A percentile compares a stretch with the other conserved stretches of the same genome.
phyloP scores from a whole-genome alignment of 2,888 invertebrate genomes.

The Aphidoletes aphidimyza region DNA sequence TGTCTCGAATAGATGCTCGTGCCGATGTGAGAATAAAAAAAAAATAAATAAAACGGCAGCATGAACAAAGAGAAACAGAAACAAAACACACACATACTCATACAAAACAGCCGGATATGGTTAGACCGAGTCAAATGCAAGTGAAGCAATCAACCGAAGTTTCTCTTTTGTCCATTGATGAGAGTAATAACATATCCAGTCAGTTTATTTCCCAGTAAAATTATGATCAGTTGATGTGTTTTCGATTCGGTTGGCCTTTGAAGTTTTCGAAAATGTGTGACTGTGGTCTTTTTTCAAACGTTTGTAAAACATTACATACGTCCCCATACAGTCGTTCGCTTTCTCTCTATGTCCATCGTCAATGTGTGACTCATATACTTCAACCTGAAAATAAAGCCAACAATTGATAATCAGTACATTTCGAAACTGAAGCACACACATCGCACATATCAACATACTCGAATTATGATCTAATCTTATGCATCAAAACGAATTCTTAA shows the following conservation, averaged over 20 bases:
- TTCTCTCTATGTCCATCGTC: too few relatives aligned
- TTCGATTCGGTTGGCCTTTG: neutral
- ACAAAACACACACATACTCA: neutral
- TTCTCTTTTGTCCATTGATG: constrained; percentile 1
- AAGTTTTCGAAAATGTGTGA: too few relatives aligned
- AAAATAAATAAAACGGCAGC: neutral
- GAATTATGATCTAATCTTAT: neutral
- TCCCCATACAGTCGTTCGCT: too few relatives aligned
- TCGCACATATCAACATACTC: neutral
- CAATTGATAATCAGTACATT: constrained; percentile 35
- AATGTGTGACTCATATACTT: neutral
- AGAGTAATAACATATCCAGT: neutral
- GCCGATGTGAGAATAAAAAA: neutral
- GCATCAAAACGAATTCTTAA: neutral
- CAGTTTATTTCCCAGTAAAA: neutral
- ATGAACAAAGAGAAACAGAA: neutral
- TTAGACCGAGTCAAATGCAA: neutral
- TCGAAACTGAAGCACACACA: too few relatives aligned
- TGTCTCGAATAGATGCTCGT: neutral
- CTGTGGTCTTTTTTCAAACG: too few relatives aligned
- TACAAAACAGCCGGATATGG: neutral
- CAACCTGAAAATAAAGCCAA: neutral
- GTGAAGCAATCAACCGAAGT: neutral
- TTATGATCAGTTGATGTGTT: neutral
- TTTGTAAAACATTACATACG: too few relatives aligned